Evolutionary conservation across 1,140 invertebrate genomes (phyloP).

Genomic region (Pantala flavescens): DNA sequence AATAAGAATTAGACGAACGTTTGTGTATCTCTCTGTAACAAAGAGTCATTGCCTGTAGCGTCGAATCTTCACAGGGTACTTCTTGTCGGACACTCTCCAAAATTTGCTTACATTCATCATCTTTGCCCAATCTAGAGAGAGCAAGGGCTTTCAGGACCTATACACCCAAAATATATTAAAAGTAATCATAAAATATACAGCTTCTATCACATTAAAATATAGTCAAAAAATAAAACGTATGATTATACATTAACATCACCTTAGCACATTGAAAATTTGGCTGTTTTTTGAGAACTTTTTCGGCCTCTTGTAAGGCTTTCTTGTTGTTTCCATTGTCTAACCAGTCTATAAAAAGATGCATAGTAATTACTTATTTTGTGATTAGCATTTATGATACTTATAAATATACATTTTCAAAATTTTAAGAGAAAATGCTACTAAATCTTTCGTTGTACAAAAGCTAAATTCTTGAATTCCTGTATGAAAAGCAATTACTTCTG

Average conservation of each 20-base stretch:
- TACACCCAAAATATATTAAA: not conserved
- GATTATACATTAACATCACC: constrained; percentile 36
- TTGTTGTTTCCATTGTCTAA: constrained; percentile 94
- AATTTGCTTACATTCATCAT: constrained; percentile 60
- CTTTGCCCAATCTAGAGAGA: constrained; percentile 71
- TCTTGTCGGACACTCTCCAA: constrained; percentile 69
- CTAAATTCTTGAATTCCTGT: constrained; percentile 3
- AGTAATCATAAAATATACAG: not conserved
- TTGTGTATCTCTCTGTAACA: constrained; percentile 87
- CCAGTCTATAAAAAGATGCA: constrained; percentile 59
- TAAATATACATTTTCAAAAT: constrained; percentile 34
- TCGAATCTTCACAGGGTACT: constrained; percentile 79
- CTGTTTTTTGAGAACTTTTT: constrained; percentile 90
- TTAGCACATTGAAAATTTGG: constrained; percentile 79
- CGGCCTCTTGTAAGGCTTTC: constrained; percentile 93
- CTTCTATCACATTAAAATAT: not conserved
- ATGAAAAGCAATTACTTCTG: constrained; percentile 16
- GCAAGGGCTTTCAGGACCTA: constrained; percentile 77
- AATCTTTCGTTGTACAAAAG: not conserved
- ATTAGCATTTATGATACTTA: constrained; percentile 23
- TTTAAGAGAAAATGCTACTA: not conserved
- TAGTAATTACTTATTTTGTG: not conserved
- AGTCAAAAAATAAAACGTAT: not conserved
- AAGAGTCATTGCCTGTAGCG: constrained; percentile 91
- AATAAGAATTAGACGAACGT: constrained; percentile 45